Conservation (phyloP, 2,888 invertebrate genomes). For the Synanthedon tipuliformis region DNA sequence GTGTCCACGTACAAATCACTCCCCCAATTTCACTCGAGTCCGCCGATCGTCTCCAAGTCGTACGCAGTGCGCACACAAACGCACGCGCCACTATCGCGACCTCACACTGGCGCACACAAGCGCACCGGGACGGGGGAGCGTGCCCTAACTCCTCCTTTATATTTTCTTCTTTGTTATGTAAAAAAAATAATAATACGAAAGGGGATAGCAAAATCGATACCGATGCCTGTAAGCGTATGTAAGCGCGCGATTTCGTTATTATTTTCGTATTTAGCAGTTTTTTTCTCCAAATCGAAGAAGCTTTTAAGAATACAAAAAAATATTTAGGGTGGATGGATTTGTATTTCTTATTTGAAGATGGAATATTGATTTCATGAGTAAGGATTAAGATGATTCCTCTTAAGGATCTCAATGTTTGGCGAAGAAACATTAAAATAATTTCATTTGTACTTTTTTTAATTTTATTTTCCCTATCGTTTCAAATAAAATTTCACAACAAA, state of each 20-base stretch:
- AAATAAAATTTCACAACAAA: no score
- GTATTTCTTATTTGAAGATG: no score
- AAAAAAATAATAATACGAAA: conserved; percentile 64
- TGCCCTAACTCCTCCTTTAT: conserved; percentile 65
- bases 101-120: conserved; percentile 23
- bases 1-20: conserved; percentile 35
- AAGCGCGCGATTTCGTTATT: not conserved
- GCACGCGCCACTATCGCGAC: conserved; percentile 14
- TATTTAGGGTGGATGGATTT: no score
- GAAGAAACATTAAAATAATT: no score
- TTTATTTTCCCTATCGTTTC: no score
- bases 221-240: conserved; percentile 35
- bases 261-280: no score
- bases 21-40: conserved; percentile 53
- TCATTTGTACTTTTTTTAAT: no score
- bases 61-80: conserved; percentile 21
- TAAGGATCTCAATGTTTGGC: no score
- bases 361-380: no score
- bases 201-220: conserved; percentile 66
- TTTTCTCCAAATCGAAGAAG: no score
- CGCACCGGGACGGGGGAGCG: conserved; percentile 37
- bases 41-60: conserved; percentile 60
- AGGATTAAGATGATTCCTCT: no score
- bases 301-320: no score
- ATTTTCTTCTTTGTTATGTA: conserved; percentile 69